Base-by-base conservation (phyloP, 2,797 vertebrate genomes). In the Glossophaga mutica region DNA sequence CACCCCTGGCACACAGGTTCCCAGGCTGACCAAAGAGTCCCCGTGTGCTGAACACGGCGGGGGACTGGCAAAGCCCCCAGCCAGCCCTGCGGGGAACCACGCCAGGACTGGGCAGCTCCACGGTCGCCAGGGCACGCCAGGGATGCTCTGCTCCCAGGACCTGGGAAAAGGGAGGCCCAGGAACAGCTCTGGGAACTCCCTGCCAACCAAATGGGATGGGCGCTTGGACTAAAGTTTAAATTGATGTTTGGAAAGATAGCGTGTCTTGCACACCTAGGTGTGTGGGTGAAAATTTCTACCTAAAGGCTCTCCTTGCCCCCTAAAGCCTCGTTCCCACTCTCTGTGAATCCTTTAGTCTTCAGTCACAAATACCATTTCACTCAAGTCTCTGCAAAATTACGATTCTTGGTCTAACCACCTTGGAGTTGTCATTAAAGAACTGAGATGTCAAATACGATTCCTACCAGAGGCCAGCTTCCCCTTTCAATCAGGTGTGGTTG, bases 151-250 rank as follows among this genome's bases (percentile, higher is more conserved):
- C 55, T 85, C 21, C 85, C 55, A 71, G 57, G 34, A 48, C 39
- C 50, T 65, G 19, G 18, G 37, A 65, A 70, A 67, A 14, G 2
- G 37, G 16, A 22, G 10, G 15, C 4, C 8, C 32, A 5, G 5
- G 4, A 88, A 62, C 11, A 59, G 57, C 67, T 86, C 67, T 94
- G n/a, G 8, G n/a, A 81, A 85, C 57, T 89, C 89, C 39, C 46
- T 73, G 39, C 26, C 32, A 50, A 42, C 39, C 59, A 42, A 1
- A 1, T 26, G n/a, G 57, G n/a, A 74, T 24, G 26, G 50, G 6
- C 87, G 44, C 16, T 65, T 70, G 34, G 16, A 65, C 57, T 37
- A 65, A 81, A 70, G 44, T 21, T 90, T 83, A 87, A 42, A 24
- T 14, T 89, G 26, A 90, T 42, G 62, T 78, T 78, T 37, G 59